A percentile compares a stretch with the other conserved stretches of the same genome.
phyloP scores from a whole-genome alignment of 2,113 vertebrate genomes.

The Serinus canaria region DNA sequence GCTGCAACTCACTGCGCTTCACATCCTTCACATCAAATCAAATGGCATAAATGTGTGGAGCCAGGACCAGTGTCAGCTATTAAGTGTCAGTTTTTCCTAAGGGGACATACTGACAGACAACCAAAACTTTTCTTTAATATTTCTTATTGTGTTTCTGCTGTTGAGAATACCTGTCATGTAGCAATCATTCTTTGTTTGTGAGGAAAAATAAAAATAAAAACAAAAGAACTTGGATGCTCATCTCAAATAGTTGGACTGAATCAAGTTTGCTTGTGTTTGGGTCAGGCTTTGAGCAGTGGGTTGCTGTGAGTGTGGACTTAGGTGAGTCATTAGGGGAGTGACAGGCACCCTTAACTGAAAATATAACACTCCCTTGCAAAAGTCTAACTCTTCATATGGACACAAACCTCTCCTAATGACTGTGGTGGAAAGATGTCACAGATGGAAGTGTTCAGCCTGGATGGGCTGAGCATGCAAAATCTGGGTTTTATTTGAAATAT shows the following conservation, averaged over 20 bases:
- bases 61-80: constrained; percentile 40
- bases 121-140: constrained; percentile 67
- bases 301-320: background rate
- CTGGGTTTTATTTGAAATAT: constrained; percentile 13
- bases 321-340: background rate
- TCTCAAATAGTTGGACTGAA: background rate
- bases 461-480: background rate
- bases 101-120: constrained; percentile 49
- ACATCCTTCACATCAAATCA: constrained; percentile 49
- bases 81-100: constrained; percentile 58
- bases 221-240: background rate
- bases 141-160: constrained; percentile 46
- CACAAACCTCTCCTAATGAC: background rate
- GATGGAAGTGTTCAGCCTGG: background rate
- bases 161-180: constrained; percentile 38
- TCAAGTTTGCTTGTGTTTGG: background rate
- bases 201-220: constrained; percentile 8
- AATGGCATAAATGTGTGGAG: constrained; percentile 1
- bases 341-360: background rate
- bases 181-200: constrained; percentile 27
- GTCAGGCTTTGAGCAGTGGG: background rate
- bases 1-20: constrained; percentile 38
- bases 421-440: background rate
- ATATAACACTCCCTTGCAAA: background rate
- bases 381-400: background rate